phyloP scores from a whole-genome alignment of 30 jellyfish, hydroid and myxozoan genomes.

The Nemopilema nomurai region DNA sequence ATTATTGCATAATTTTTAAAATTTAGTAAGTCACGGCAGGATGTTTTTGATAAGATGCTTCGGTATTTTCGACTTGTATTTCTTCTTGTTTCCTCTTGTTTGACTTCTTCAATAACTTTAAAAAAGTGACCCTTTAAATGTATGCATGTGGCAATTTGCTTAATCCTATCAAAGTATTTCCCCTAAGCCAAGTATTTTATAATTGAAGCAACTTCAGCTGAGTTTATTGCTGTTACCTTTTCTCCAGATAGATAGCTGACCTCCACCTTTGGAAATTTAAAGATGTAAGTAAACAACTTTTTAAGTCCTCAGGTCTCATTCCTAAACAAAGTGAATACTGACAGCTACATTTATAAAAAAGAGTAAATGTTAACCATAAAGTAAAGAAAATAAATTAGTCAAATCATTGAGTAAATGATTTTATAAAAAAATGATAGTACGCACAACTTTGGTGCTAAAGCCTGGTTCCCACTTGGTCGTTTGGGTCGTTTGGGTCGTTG shows the following conservation, averaged over 20 bases:
- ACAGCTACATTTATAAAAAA: not conserved
- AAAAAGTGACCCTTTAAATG: not conserved
- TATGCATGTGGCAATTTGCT: not conserved
- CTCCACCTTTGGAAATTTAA: not conserved
- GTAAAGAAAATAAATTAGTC: not conserved
- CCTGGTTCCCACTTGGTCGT: not conserved
- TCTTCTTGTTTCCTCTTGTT: not conserved
- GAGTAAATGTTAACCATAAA: not conserved
- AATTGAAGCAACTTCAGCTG: conserved; percentile 1
- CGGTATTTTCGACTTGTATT: not conserved
- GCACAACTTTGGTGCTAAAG: not conserved
- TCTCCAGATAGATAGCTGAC: not conserved
- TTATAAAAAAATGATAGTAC: not conserved
- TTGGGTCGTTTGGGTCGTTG: not conserved
- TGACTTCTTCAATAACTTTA: not conserved
- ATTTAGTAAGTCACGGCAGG: not conserved
- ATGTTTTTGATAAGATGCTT: not conserved
- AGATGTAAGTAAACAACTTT: not conserved
- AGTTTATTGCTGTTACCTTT: conserved; percentile 5
- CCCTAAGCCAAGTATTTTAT: not conserved
- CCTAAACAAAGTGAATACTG: not conserved
- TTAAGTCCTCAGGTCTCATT: not conserved
- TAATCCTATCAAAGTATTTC: not conserved
- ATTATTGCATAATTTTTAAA: not conserved
- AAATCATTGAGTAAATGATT: not conserved